Conservation (phyloP, 1,140 invertebrate genomes). For the Prorops nasuta region DNA sequence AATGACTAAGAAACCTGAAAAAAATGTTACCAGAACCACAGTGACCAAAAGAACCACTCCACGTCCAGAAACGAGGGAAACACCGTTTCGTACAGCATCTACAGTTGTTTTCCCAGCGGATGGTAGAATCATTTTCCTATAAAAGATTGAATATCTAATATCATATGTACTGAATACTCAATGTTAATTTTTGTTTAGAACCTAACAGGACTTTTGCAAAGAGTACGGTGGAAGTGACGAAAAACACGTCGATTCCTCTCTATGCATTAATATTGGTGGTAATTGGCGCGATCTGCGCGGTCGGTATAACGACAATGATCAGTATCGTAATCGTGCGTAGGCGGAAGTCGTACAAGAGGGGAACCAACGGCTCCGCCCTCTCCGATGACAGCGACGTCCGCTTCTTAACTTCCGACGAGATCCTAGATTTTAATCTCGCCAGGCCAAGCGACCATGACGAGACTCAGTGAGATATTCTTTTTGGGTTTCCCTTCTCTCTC, state of each 20-base stretch:
- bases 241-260: no score
- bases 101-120: no score
- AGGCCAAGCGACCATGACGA: conserved; percentile 43
- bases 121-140: no score
- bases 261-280: conserved; percentile 38
- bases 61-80: neutral
- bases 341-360: conserved; percentile 41
- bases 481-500: no score
- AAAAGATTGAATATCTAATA: no score
- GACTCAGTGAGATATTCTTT: neutral
- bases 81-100: no score
- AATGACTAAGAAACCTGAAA: conserved; percentile 11
- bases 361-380: conserved; percentile 39
- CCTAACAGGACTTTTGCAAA: no score
- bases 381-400: conserved; percentile 60
- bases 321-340: conserved; percentile 33
- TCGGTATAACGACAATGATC: conserved; percentile 28
- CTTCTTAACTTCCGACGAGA: conserved; percentile 59
- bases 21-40: conserved; percentile 4
- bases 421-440: conserved; percentile 58
- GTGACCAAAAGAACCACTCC: neutral
- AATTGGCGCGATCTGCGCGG: conserved; percentile 32
- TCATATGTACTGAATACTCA: no score
- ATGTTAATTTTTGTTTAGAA: no score
- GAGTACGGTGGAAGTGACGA: no score